Evolutionary conservation across 1,140 invertebrate genomes (phyloP), one percentile per base, ranked within the genome.

Genomic region (Brachionus angularis): DNA sequence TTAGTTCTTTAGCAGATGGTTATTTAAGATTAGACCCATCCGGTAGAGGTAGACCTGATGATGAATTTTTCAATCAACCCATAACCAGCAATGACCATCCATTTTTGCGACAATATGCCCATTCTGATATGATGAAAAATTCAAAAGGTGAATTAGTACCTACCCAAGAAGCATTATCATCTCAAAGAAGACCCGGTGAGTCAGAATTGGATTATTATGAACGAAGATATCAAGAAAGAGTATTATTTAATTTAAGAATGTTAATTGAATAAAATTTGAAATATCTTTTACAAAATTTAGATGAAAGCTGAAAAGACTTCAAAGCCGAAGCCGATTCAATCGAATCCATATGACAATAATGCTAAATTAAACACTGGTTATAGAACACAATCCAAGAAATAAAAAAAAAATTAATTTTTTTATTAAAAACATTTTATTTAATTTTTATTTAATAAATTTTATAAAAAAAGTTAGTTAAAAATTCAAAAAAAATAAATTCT

Each of bases 131-230:
- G 67, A 23, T 36, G 2, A 25, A 29, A 39, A 39, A 58, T 39
- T 39, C 53, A 14, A 58, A 58, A 23, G 53, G 53, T 23, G 53
- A 58, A 39, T 21, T 58, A 14, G 53, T 58, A 21, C 53, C 53
- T 14, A 73, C 77, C 7, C 75, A 75, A 29, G 80, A 81, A 70
- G 73, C 75, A 49, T 74, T 79, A 72, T 78, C 79, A 1, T 74
- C 77, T 21, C 76, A 76, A 73, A 72, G 77, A 29, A 73, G 75
- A 31, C 78, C 79, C 0, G 79, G 78, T 14, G 81, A 82, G 71
- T 73, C 76, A 21, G 81, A 82, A 29, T 77, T 82, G 76, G 80
- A 81, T 53, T 82, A 77, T 70, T 82, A 76, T 77, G 80, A 82
- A 61, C 61, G 81, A 29, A 16, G 62, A 31, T 67, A 67, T 16